These are phyloP conservation scores for Parapristionchus giblindavisi DNA, from an alignment of 2,888 invertebrate genomes.

Conservation along the genomic window DNA sequence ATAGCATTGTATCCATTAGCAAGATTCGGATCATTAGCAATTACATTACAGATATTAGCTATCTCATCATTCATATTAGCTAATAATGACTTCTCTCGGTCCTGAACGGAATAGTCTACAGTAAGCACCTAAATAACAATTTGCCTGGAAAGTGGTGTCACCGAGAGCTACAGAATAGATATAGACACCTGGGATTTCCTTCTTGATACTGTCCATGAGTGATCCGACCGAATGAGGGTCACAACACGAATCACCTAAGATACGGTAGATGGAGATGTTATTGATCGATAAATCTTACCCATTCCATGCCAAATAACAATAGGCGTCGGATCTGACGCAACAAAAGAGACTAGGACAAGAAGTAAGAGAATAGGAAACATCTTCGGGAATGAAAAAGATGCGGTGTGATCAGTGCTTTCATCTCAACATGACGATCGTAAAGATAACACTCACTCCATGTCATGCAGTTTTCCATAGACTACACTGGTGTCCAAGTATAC, in stretches of 20 bases:
- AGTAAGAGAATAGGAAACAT: slow-evolving; percentile 11
- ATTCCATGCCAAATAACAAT: slow-evolving; percentile 94
- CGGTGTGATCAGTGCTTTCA: background rate
- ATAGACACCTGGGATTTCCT: slow-evolving; percentile 81
- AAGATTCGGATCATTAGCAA: slow-evolving; percentile 76
- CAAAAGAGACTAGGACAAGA: background rate
- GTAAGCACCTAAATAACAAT: slow-evolving; percentile 39
- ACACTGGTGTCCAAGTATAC: background rate
- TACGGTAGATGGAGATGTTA: slow-evolving; percentile 45
- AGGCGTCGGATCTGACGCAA: slow-evolving; percentile 72
- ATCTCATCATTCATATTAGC: slow-evolving; percentile 73
- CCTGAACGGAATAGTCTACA: slow-evolving; percentile 63
- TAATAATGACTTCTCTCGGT: slow-evolving; percentile 72
- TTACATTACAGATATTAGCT: slow-evolving; percentile 79
- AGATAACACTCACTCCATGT: background rate
- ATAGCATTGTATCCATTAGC: slow-evolving; percentile 88
- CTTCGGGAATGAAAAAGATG: background rate
- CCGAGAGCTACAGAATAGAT: slow-evolving; percentile 87
- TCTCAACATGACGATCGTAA: slow-evolving; percentile 14
- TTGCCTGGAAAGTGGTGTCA: slow-evolving; percentile 68
- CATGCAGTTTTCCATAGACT: background rate
- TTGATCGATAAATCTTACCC: slow-evolving; percentile 76
- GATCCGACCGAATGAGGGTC: slow-evolving; percentile 85
- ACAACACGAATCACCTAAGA: slow-evolving; percentile 89
- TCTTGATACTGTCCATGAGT: slow-evolving; percentile 81